Evolutionary conservation across 2,888 invertebrate species (phyloP), one percentile per base, ranked within the genome.

Genomic region (Apocheima hispidaria): DNA sequence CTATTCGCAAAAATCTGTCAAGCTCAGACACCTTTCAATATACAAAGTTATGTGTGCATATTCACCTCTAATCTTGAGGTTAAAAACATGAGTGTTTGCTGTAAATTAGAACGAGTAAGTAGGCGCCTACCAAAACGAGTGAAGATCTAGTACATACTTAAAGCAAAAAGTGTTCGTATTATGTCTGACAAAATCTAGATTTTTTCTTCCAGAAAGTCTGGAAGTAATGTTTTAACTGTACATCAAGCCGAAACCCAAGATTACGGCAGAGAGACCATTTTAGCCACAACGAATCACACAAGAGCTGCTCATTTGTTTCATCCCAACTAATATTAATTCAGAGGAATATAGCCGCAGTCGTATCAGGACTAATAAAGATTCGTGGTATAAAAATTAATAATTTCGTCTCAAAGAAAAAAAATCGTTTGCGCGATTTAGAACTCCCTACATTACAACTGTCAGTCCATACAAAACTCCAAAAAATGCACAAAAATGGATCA

Each of bases 141-240:
- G 12, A 12, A 10, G 23, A 16, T 18, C 20, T 9, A 30, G 16
- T 53, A 46, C 46, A 46, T 1, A 28, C 26, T 14, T 7, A 28
- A 28, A 28, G 46, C 18, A 46, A 46, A 46, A 18, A 30, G 10
- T 2, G 1, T 46, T 4, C 28, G n/a, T 46, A 4, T 2, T 28
- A 28, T 46, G 38, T 46, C 54, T 46, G 49, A 57, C 43, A 43
- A 43, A 57, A 50, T 50, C 50, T 50, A 57, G 57, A 30, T 36
- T 56, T 38, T 57, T 18, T 6, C 4, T 12, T 28, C 36, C 21
- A 48, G 40, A 33, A 30, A 48, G 23, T 21, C 44, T 51, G 36
- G 30, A 35, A 12, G 30, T 44, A 51, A 51, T 41, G 50, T 43
- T 57, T 51, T n/a, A n/a, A 14, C 10, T 30, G 16, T 38, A 35